phyloP scores from a whole-genome alignment of 2,113 vertebrate genomes.

The Coracopsis vasa region DNA sequence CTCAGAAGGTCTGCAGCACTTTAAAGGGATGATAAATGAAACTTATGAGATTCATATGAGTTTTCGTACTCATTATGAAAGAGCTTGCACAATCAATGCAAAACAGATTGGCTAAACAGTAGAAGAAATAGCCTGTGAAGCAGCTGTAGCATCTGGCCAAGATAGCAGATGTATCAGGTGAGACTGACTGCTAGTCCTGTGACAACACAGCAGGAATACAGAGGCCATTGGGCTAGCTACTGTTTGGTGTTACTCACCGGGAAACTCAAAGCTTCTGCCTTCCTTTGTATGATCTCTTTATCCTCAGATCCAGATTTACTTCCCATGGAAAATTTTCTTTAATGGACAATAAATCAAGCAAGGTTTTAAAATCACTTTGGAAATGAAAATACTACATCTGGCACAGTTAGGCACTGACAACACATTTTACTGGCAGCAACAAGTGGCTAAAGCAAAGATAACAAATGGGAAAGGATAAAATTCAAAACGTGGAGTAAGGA shows the following conservation, averaged over 20 bases:
- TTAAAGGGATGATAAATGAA: background rate
- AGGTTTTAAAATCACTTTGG: background rate
- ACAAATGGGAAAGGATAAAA: background rate
- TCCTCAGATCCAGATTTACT: background rate
- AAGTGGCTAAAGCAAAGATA: background rate
- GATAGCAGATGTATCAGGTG: no score
- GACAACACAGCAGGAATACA: background rate
- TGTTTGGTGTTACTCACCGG: background rate
- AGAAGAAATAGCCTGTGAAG: background rate
- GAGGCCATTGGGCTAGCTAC: background rate
- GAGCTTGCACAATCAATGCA: background rate
- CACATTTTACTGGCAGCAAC: background rate
- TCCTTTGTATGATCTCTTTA: background rate
- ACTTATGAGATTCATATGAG: background rate
- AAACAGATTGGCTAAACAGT: background rate
- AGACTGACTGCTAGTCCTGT: background rate
- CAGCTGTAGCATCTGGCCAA: background rate
- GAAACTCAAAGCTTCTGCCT: background rate
- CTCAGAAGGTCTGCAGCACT: background rate
- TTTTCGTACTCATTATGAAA: background rate
- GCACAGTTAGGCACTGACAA: background rate
- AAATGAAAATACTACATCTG: background rate
- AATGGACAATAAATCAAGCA: background rate
- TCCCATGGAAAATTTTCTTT: background rate
- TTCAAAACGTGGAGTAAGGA: background rate